Percentiles rank a stretch among this genome's conserved stretches.
Conservation (phyloP, 2,888 invertebrate genomes). For the Octonoba sinensis region DNA sequence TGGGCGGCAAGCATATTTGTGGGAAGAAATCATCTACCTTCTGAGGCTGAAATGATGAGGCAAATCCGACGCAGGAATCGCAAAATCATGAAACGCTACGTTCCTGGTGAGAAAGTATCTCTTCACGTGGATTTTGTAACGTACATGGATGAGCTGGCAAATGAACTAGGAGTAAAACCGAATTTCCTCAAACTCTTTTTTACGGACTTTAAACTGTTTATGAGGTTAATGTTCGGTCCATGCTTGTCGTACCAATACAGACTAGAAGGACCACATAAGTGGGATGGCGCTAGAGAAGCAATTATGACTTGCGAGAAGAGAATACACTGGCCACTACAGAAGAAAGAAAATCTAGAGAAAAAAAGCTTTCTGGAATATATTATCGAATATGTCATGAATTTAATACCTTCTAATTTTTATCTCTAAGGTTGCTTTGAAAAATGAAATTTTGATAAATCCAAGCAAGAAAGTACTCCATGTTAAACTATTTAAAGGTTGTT, state of each 20-base stretch:
- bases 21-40: constrained; percentile 31
- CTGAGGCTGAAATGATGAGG: constrained; percentile 31
- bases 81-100: constrained; percentile 4
- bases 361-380: neutral
- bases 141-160: constrained; percentile 73
- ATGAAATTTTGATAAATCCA: too few species aligned
- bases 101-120: constrained; percentile 13
- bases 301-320: constrained; percentile 68
- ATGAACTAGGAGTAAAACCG: constrained; percentile 71
- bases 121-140: constrained; percentile 66
- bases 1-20: constrained; percentile 49
- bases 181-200: constrained; percentile 69
- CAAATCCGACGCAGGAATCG: constrained; percentile 16
- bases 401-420: constrained; percentile 2
- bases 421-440: too few species aligned
- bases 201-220: constrained; percentile 67
- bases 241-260: constrained; percentile 70
- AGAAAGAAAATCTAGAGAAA: neutral
- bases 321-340: constrained; percentile 23
- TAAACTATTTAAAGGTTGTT: too few species aligned
- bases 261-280: constrained; percentile 70
- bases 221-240: constrained; percentile 69
- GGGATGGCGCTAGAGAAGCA: constrained; percentile 72
- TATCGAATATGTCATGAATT: neutral
- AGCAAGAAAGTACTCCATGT: too few species aligned